Conservation (phyloP, 2,113 vertebrate species). For the Alexandromys fortis region DNA sequence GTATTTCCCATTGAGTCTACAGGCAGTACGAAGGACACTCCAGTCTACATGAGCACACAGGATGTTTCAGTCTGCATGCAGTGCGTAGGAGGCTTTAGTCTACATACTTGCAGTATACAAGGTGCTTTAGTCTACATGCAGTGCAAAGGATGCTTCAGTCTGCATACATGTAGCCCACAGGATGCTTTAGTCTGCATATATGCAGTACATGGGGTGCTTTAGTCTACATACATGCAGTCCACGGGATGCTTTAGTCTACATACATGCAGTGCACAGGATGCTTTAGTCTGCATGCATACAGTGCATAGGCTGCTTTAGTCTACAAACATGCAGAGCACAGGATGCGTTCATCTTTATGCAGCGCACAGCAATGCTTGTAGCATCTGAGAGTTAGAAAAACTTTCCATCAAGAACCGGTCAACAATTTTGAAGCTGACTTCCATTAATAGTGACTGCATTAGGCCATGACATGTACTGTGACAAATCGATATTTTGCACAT, state of each 20-base stretch:
- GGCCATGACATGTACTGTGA: not conserved
- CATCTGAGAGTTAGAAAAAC: not conserved
- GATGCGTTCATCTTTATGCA: not conserved
- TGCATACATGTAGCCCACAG: not conserved
- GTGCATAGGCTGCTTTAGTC: too few species aligned
- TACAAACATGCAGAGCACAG: not conserved
- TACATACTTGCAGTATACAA: not conserved
- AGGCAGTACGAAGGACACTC: not conserved
- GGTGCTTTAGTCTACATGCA: not conserved
- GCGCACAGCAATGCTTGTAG: not conserved
- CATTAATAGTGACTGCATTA: not conserved
- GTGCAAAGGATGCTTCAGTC: not conserved
- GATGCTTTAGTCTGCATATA: not conserved
- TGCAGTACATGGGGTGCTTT: not conserved
- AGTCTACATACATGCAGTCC: not conserved
- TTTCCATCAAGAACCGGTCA: not conserved
- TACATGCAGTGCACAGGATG: not conserved
- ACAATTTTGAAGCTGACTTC: not conserved
- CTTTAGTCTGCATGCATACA: not conserved
- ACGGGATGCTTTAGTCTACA: not conserved
- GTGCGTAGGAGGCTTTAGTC: too few species aligned
- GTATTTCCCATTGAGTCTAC: not conserved
- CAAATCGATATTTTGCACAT: constrained; percentile 36
- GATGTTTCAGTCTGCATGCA: too few species aligned
- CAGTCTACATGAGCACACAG: not conserved